Evolutionary conservation across 1,140 invertebrate genomes (phyloP), one percentile per base, ranked within the genome.

Genomic region (Dryas iulia): DNA sequence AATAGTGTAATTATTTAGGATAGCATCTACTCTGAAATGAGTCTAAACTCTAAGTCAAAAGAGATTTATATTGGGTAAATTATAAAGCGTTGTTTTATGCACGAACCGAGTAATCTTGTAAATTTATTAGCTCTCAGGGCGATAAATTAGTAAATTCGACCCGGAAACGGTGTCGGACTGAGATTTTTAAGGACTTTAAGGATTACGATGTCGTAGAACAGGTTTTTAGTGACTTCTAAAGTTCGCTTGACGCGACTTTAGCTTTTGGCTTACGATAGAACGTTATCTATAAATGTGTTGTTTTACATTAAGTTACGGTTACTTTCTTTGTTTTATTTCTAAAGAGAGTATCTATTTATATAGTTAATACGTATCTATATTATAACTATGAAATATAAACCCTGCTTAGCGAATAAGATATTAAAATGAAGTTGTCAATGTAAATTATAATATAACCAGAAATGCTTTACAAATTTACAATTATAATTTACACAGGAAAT

Each of bases 91-190:
- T 78, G 78, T 83, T 84, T 83, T 82, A 85, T 84, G 79, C 79
- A 71, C 73, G 78, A 76, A 76, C 81, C 78, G 78, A 79, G 79
- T 90, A 90, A 90, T 89, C 88, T 86, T 72, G 81, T 76, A 83
- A 90, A 90, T 90, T 90, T 90, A 90, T 89, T 90, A 86, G 83
- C 82, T 80, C 78, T 81, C 74, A 76, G 78, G 66, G 77, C 85
- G 76, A 89, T 90, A 90, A 89, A 90, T 90, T 86, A 81, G 86
- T 85, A 76, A 86, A 84, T 89, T 89, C 80, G 78, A 90, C 86
- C 83, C 85, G 85, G 84, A 90, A 86, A 79, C 75, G 76, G 70
- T 77, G 77, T 76, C 68, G 87, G 81, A 78, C 79, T 81, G 78
- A 78, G 78, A 73, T 82, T 84, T 79, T 77, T 68, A 69, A 59